phyloP scores from a whole-genome alignment of 2,113 vertebrate species.

The Atrichornis clamosus region DNA sequence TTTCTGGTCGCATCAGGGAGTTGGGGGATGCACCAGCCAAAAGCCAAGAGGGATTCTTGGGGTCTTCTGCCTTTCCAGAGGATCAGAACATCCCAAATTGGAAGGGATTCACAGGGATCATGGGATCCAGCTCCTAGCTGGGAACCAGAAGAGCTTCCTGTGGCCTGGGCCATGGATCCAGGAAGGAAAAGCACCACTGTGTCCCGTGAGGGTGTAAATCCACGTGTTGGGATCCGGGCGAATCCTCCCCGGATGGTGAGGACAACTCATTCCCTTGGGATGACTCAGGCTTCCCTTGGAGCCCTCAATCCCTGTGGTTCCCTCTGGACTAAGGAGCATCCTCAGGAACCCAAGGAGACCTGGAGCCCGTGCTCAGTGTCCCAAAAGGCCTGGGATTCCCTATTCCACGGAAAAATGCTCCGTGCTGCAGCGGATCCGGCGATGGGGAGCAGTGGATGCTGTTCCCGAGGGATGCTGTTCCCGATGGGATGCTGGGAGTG shows the following conservation, averaged over 20 bases:
- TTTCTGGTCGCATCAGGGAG: background rate
- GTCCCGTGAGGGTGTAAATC: background rate
- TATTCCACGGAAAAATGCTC: background rate
- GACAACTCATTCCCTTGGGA: background rate
- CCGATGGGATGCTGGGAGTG: background rate
- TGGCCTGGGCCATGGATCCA: background rate
- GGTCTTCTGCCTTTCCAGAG: background rate
- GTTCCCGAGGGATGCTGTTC: background rate
- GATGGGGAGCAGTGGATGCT: accelerated
- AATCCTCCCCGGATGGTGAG: background rate
- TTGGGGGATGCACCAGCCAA: background rate
- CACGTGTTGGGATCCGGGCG: background rate
- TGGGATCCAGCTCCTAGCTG: background rate
- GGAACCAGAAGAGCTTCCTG: background rate
- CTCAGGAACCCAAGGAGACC: background rate
- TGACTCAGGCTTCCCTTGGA: slow-evolving; percentile 31
- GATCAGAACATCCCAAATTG: background rate
- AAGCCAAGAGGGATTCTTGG: background rate
- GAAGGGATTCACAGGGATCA: background rate
- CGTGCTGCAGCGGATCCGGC: accelerated
- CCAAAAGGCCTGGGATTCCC: background rate
- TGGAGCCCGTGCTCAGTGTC: background rate
- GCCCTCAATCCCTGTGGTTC: background rate
- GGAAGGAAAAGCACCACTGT: background rate
- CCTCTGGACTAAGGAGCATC: background rate